These are phyloP conservation scores for Podiceps cristatus DNA, from an alignment of 2,113 vertebrate genomes.

Conservation along the genomic window DNA sequence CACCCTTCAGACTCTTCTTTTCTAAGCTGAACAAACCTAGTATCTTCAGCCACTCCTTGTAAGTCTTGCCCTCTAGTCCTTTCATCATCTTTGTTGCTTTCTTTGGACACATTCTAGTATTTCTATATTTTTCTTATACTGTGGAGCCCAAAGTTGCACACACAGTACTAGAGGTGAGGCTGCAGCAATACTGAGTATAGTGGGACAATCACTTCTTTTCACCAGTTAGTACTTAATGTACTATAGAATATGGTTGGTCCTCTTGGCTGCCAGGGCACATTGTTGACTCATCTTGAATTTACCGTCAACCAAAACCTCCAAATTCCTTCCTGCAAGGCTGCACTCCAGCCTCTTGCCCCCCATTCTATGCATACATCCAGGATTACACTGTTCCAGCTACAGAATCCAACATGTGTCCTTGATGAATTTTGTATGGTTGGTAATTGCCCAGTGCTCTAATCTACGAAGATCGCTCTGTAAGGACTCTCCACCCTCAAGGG, in stretches of 20 bases:
- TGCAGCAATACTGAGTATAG: accelerated
- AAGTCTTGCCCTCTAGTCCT: background rate
- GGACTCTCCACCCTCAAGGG: background rate
- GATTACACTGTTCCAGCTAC: background rate
- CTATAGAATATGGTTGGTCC: background rate
- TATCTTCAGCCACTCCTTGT: background rate
- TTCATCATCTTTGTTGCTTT: background rate
- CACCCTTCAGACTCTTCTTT: background rate
- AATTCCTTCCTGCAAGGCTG: background rate
- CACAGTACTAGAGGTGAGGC: accelerated
- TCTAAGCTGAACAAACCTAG: background rate
- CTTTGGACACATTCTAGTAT: background rate
- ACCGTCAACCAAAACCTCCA: background rate
- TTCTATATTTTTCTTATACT: background rate
- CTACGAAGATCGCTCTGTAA: background rate
- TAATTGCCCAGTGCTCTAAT: background rate
- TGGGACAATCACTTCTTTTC: background rate
- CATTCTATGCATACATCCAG: background rate
- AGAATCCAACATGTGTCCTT: background rate
- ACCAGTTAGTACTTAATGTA: background rate
- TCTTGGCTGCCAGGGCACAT: background rate
- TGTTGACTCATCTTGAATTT: background rate
- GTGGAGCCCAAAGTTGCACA: background rate
- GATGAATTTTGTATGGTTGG: background rate
- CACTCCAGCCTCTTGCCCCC: background rate